A percentile compares a stretch with the other conserved stretches of the same genome.
These are phyloP conservation scores for Gallinago jamesoni DNA, from an alignment of 2,113 vertebrate species.

Conservation along the genomic window DNA sequence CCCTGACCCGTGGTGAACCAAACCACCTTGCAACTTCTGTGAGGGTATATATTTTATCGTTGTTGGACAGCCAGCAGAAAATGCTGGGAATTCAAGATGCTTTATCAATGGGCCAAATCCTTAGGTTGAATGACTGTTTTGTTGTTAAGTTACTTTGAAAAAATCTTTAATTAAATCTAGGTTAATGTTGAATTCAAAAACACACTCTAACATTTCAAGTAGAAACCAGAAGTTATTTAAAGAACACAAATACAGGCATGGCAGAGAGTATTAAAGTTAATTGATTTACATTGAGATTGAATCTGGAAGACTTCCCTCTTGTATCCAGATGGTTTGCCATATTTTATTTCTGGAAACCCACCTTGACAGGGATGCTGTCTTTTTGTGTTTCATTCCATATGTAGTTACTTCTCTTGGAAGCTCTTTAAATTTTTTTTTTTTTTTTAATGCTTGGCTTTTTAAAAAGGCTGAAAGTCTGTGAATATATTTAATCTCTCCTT, in stretches of 20 bases:
- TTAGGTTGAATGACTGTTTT: not conserved
- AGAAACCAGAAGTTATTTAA: not conserved
- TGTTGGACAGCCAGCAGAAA: not conserved
- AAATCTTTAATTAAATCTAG: not conserved
- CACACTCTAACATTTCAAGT: not conserved
- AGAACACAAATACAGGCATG: not conserved
- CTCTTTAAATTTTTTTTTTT: not conserved
- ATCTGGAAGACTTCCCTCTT: not conserved
- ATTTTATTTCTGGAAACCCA: not conserved
- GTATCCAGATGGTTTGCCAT: not conserved
- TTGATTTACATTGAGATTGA: not conserved
- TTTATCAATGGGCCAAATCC: not conserved
- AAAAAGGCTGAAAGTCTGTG: not conserved
- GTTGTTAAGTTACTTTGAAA: not conserved
- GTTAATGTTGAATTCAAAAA: not conserved
- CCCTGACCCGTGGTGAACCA: not conserved
- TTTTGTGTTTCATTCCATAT: not conserved
- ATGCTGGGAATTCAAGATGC: not conserved
- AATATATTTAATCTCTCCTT: not conserved
- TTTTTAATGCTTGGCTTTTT: not conserved
- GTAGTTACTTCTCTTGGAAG: not conserved
- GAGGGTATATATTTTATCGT: not conserved
- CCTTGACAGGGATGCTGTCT: not conserved
- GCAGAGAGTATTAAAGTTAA: not conserved
- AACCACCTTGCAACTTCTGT: not conserved